Conservation (phyloP, 2,797 vertebrate species). For the Neostethus bicornis region DNA sequence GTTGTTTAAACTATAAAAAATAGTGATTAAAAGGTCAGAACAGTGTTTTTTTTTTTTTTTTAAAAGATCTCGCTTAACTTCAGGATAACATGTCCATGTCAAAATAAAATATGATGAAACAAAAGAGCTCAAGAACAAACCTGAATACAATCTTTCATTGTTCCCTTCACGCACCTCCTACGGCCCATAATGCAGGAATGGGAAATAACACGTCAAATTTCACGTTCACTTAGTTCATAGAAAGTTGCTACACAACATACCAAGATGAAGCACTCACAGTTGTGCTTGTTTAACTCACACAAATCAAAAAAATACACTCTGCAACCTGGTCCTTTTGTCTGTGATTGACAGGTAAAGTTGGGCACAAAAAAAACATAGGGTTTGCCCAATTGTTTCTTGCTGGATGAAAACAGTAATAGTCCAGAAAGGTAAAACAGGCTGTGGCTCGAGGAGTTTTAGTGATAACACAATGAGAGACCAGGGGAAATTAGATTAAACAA, state of each 20-base stretch:
- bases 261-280: conserved; percentile 11
- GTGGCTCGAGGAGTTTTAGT: conserved; percentile 15
- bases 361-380: conserved; percentile 43
- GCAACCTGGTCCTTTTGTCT: conserved; percentile 8
- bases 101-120: conserved; percentile 40
- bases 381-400: conserved; percentile 8
- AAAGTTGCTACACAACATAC: conserved; percentile 53
- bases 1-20: conserved; percentile 54
- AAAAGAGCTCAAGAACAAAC: conserved; percentile 51
- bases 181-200: conserved; percentile 48
- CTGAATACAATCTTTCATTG: conserved; percentile 70
- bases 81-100: conserved; percentile 48
- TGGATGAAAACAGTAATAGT: conserved; percentile 11
- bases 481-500: conserved; percentile 8
- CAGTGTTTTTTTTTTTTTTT: conserved; percentile 12
- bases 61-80: conserved; percentile 16
- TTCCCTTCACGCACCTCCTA: conserved; percentile 62
- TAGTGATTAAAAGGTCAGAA: not conserved
- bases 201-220: conserved; percentile 35
- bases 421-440: conserved; percentile 15
- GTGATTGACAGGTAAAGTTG: conserved; percentile 41
- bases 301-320: conserved; percentile 1
- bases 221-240: conserved; percentile 23
- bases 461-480: conserved; percentile 9
- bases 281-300: not conserved